These are phyloP conservation scores for Apeira syringaria DNA, from an alignment of 2,888 invertebrate species.

Conservation along the genomic window DNA sequence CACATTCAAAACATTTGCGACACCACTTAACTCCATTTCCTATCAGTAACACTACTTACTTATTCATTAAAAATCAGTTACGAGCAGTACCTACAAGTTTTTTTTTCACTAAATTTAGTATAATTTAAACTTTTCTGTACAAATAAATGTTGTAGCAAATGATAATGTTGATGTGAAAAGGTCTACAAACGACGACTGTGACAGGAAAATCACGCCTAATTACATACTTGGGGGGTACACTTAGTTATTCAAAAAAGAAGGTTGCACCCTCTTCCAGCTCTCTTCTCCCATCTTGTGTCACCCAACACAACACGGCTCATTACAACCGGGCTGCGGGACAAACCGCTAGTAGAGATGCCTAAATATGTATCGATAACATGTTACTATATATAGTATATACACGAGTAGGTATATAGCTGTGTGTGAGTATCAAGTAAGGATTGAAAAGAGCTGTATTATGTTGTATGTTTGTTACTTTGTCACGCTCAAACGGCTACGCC, in stretches of 20 bases:
- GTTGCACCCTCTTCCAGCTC: constrained; percentile 34
- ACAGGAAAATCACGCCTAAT: constrained; percentile 49
- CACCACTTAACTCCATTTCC: too few relatives aligned
- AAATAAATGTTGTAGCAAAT: constrained; percentile 16
- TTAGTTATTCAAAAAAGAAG: constrained; percentile 52
- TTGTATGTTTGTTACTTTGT: too few relatives aligned
- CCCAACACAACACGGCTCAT: constrained; percentile 78
- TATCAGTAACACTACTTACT: too few relatives aligned
- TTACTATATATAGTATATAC: constrained; percentile 29
- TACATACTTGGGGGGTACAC: constrained; percentile 51
- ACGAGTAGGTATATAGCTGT: too few relatives aligned
- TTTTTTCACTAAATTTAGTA: constrained; percentile 8
- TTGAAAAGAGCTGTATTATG: too few relatives aligned
- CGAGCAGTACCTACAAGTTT: background rate
- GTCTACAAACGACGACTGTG: constrained; percentile 27
- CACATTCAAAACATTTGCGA: too few relatives aligned
- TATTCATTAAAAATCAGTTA: constrained; percentile 13
- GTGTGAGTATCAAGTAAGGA: too few relatives aligned
- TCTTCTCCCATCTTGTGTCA: constrained; percentile 47
- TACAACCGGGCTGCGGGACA: constrained; percentile 78
- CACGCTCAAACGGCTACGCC: too few relatives aligned
- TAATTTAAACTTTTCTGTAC: constrained; percentile 2
- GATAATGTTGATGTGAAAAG: constrained; percentile 24
- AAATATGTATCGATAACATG: constrained; percentile 7
- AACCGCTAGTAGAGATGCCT: constrained; percentile 51